These are phyloP conservation scores for Oryzias javanicus DNA, from an alignment of 2,113 vertebrate genomes.

Conservation along the genomic window DNA sequence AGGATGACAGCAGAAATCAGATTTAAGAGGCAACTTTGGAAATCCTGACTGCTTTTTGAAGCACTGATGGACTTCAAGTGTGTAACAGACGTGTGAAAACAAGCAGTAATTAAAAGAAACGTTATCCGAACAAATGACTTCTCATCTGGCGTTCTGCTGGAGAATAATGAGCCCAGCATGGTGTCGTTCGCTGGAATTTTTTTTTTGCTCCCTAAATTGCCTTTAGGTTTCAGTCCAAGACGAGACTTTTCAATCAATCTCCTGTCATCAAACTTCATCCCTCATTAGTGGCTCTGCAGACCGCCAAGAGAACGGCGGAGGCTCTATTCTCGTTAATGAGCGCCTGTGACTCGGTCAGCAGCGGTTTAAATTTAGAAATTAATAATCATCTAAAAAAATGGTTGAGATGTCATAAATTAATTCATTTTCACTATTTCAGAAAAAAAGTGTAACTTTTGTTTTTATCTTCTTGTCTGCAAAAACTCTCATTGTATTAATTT, in stretches of 20 bases:
- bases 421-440: constrained; percentile 21
- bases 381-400: constrained; percentile 43
- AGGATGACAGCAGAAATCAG: too few species aligned
- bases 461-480: constrained; percentile 29
- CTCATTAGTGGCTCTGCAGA: constrained; percentile 49
- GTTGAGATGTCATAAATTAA: constrained; percentile 29
- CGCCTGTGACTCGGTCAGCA: constrained; percentile 39
- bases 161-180: neutral
- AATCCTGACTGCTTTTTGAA: too few species aligned
- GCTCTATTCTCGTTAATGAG: constrained; percentile 51
- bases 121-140: neutral
- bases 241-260: constrained; percentile 51
- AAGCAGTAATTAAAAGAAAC: neutral
- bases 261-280: constrained; percentile 28
- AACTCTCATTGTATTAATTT: constrained; percentile 31
- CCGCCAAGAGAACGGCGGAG: constrained; percentile 17
- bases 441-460: constrained; percentile 22
- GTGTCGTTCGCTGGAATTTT: neutral
- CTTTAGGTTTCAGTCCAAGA: constrained; percentile 21
- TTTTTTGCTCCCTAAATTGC: neutral
- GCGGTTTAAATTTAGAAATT: constrained; percentile 39
- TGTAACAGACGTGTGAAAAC: neutral
- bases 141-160: neutral
- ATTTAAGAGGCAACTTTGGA: too few species aligned
- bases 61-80: neutral